Conservation (phyloP, 2,113 vertebrate species). For the Tylochromis polylepis region DNA sequence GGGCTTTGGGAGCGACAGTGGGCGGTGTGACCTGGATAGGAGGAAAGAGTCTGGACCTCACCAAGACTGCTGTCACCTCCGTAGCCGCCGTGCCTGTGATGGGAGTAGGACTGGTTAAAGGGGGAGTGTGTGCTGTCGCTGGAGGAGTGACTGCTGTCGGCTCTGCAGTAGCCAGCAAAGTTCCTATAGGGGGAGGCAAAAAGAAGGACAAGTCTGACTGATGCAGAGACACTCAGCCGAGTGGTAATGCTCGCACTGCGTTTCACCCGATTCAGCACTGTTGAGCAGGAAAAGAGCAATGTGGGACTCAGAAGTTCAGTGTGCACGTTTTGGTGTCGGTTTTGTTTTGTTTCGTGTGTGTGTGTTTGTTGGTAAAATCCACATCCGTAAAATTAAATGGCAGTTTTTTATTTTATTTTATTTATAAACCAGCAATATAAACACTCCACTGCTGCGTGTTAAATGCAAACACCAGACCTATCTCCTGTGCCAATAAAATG, state of each 20-base stretch:
- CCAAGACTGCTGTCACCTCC: slow-evolving; percentile 87
- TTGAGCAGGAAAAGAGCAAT: slow-evolving; percentile 12
- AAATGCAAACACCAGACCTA: background rate
- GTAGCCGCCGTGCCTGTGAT: slow-evolving; percentile 87
- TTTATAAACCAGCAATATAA: background rate
- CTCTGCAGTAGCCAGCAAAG: slow-evolving; percentile 89
- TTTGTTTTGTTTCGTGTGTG: background rate
- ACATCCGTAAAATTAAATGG: background rate
- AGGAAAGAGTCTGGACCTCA: slow-evolving; percentile 90
- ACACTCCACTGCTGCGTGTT: background rate
- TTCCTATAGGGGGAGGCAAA: slow-evolving; percentile 86
- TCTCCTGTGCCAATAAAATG: slow-evolving; percentile 22
- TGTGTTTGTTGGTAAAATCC: background rate
- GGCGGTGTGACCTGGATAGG: slow-evolving; percentile 93
- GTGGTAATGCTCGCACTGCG: background rate
- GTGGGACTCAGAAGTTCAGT: slow-evolving; percentile 24
- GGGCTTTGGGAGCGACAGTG: slow-evolving; percentile 89
- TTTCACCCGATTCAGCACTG: background rate
- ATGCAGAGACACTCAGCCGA: slow-evolving; percentile 6
- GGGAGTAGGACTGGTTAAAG: slow-evolving; percentile 91
- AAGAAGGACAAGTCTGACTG: slow-evolving; percentile 98
- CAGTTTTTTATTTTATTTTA: background rate
- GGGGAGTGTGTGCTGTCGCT: slow-evolving; percentile 85
- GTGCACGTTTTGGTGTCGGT: slow-evolving; percentile 20
- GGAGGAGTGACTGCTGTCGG: slow-evolving; percentile 88